Base-by-base conservation (phyloP, 2,113 vertebrate species). In the Thinocorus orbignyianus region DNA sequence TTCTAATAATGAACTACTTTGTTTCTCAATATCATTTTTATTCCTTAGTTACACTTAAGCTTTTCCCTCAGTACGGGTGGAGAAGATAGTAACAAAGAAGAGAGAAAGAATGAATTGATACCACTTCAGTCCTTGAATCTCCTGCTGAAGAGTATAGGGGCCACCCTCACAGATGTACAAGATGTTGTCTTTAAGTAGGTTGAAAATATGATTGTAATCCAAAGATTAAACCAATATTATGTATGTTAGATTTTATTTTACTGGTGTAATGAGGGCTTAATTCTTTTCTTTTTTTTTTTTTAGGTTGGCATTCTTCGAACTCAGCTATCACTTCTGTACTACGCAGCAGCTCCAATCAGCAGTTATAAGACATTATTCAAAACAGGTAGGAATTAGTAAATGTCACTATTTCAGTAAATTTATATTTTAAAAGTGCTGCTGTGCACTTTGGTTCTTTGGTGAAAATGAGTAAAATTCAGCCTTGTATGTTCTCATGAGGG, bases 121-220 rank as follows among this genome's bases (percentile, higher is more conserved):
- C 95, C 95, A 20, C 90, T 99, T 33, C 98, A 98, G 92, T 99
- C 97, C 10, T 97, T 99, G 42, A 99, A 99, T 94, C 97, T 99
- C 81, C 95, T 99, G 92, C 98, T 99, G 39, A 99, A 99, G 98
- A 99, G 99, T 72, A 99, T 99, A 62, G 99, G 99, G 16, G 99
- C 99, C 25, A 99, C 99, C 4, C 98, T 99, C 48, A 99, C 99
- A 30, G 99, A 99, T 9, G 99, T 98, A 20, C 99, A 99, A 97
- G 99, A 99, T 84, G 97, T 99, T 30, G 98, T 99, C 92, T 99
- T 99, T 95, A 99, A 99, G 99, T 99, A 99, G 7, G 98, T 97
- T 92, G 49, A 97, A 93, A 88, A 91, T 49, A 88, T 3, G 10
- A 9, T 54, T 86, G 5, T 78, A 22, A 88, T 48, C 11, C 10